These are phyloP conservation scores for Pachymerium ferrugineum DNA, from an alignment of 2,888 invertebrate species.

Conservation along the genomic window DNA sequence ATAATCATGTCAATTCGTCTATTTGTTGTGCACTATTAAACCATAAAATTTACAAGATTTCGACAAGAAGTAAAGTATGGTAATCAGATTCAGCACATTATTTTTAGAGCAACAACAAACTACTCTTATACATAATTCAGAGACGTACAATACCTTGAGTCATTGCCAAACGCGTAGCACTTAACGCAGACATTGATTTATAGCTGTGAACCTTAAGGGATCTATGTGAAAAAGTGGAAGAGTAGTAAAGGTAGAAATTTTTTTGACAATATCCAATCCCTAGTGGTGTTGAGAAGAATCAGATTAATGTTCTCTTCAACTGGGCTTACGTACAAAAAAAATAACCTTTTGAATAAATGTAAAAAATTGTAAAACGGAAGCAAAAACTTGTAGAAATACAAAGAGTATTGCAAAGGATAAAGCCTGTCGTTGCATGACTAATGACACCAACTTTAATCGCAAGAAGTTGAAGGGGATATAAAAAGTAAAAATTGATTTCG, in stretches of 20 bases:
- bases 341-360: background rate
- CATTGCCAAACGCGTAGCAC: background rate
- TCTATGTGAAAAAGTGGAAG: background rate
- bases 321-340: background rate
- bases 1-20: too few species aligned
- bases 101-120: background rate
- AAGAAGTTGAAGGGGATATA: background rate
- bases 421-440: background rate
- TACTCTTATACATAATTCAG: conserved; percentile 3
- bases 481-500: background rate
- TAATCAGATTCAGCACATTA: background rate
- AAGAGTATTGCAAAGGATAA: background rate
- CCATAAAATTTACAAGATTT: too few species aligned
- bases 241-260: background rate
- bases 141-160: background rate
- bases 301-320: background rate
- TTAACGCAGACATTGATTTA: background rate
- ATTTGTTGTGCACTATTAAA: too few species aligned
- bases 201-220: background rate
- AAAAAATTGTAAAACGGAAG: background rate
- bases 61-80: background rate
- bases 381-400: background rate
- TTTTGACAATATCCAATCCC: background rate
- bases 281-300: background rate
- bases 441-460: background rate